Evolutionary conservation across 2,888 invertebrate genomes (phyloP).

Genomic region (Epinotia nisella): DNA sequence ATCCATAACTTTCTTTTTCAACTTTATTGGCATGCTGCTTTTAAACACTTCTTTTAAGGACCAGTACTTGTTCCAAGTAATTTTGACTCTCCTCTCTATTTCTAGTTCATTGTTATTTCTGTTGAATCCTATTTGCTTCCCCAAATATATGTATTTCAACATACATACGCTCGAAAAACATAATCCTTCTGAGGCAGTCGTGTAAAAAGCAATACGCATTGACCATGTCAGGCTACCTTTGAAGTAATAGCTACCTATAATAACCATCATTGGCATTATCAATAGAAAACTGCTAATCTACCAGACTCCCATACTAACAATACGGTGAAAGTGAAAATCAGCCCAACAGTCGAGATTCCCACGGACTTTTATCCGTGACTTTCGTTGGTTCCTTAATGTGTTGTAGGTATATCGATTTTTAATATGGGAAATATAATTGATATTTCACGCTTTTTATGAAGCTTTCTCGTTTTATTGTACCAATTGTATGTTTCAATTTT

Average conservation of each 20-base stretch:
- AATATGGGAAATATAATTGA: constrained; percentile 12
- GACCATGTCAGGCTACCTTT: background rate
- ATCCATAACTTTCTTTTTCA: too few species aligned
- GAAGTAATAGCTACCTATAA: background rate
- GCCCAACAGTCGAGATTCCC: constrained; percentile 3
- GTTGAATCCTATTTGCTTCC: too few species aligned
- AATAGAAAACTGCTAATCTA: constrained; percentile 20
- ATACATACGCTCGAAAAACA: background rate
- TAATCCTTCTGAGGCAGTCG: background rate
- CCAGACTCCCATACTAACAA: constrained; percentile 14
- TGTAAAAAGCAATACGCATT: background rate
- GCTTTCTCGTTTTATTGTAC: background rate
- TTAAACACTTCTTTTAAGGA: too few species aligned
- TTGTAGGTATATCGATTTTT: constrained; percentile 24
- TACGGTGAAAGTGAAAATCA: constrained; percentile 39
- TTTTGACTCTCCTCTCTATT: too few species aligned
- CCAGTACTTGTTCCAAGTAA: too few species aligned
- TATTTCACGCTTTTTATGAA: background rate
- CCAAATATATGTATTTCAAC: too few species aligned
- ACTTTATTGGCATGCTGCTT: too few species aligned
- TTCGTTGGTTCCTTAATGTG: constrained; percentile 30
- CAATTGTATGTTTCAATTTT: background rate
- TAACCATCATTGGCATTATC: background rate
- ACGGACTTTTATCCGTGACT: constrained; percentile 1
- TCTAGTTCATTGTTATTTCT: too few species aligned